Conservation (phyloP, 2,888 invertebrate genomes). For the Matsumyia berberina region DNA sequence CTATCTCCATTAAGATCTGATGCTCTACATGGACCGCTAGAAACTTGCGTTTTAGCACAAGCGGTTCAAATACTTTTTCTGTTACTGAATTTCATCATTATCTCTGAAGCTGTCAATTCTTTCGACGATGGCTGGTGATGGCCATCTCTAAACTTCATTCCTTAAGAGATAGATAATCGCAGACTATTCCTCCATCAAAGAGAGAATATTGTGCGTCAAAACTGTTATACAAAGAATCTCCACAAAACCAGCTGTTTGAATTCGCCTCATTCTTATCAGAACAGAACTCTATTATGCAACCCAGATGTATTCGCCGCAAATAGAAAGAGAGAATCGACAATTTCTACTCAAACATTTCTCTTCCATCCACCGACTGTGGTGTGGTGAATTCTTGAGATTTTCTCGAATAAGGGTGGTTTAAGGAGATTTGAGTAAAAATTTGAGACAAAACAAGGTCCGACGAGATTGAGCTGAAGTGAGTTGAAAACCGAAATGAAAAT, state of each 20-base stretch:
- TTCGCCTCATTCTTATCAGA: constrained; percentile 66
- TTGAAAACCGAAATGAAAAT: constrained; percentile 21
- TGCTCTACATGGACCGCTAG: too few species aligned
- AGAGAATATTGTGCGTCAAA: constrained; percentile 8
- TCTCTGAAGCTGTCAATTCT: too few species aligned
- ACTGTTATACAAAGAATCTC: constrained; percentile 53
- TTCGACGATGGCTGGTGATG: too few species aligned
- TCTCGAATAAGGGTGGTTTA: constrained; percentile 27
- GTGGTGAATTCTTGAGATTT: constrained; percentile 35
- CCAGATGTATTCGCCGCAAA: constrained; percentile 27
- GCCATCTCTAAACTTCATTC: too few species aligned
- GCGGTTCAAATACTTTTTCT: too few species aligned
- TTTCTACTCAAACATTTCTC: not conserved
- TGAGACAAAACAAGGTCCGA: too few species aligned
- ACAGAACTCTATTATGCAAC: constrained; percentile 31
- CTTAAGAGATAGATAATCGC: too few species aligned
- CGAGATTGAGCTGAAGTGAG: not conserved
- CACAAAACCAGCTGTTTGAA: constrained; percentile 55
- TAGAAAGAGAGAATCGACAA: constrained; percentile 16
- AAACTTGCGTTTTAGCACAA: too few species aligned
- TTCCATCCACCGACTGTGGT: not conserved
- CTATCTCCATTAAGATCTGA: too few species aligned
- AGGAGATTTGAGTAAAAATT: not conserved
- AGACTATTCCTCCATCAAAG: too few species aligned
- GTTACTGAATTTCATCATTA: too few species aligned